Base-by-base conservation (phyloP, 2,888 invertebrate species). In the Chironomus tentans region DNA sequence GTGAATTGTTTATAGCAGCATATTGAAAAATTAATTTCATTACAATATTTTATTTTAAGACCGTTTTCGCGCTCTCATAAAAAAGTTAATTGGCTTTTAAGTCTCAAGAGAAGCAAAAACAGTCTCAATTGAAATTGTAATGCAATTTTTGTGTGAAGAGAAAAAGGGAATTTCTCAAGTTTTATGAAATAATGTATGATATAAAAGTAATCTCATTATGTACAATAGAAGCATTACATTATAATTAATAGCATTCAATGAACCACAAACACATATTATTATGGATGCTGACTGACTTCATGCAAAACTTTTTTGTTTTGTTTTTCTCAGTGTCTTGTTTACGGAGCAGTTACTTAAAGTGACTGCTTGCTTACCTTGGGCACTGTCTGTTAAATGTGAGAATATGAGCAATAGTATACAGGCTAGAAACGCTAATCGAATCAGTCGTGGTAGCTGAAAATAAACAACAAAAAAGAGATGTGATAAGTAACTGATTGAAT, bases 391-490 rank as follows among this genome's bases (percentile, higher is more conserved):
- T 77, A 84, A 81, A 78, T 88, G 86, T 46, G 87, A 83, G 78
- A 89, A 82, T 78, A 88, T 84, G 77, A 87, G 87, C 77, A 88
- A 82, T 80, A 88, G 82, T 76, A 89, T 82, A 76, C 87, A 82
- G 79, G 87, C 81, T 79, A 87, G 82, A 81, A 87, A 81, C 78
- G 85, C 83, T 84, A 88, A 85, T 83, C 85, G 84, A 78, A 88
- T 82, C 82, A 88, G 83, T 83, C 87, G 86, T 80, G 88, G 87
- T 85, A 85, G 86, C 89, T 89, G 86, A 0, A 87, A 87, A 82
- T 83, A 86, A 80, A 78, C 78, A 79, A 78, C 77, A 78, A 78
- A 65, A 77, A 69, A 46, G 21, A 65, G 24, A 65, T 21, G 56
- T n/a, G 18, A 15, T 18, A 56, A 56, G 18, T 15, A 56, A 15